Evolutionary conservation across 2,113 vertebrate species (phyloP).

Genomic region (Notothenia coriiceps): DNA sequence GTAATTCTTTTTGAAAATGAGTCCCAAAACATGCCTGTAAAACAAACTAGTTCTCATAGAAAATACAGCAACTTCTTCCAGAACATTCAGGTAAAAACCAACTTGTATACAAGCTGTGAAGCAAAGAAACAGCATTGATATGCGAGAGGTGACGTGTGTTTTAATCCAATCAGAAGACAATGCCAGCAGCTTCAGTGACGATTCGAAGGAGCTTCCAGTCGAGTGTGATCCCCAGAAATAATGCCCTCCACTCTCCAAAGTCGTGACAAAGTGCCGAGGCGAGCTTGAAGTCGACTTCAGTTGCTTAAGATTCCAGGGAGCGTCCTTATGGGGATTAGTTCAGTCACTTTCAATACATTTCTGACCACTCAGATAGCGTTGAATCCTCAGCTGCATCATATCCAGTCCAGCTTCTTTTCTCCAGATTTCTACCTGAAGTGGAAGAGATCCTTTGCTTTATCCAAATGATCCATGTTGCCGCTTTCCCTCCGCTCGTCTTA

Average conservation of each 20-base stretch:
- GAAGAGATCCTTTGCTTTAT: neutral
- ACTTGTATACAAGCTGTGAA: neutral
- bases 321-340: neutral
- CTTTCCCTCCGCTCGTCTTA: neutral
- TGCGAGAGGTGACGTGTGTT: neutral
- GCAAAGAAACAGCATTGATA: neutral
- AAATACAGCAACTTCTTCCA: neutral
- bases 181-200: neutral
- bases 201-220: neutral
- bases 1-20: neutral
- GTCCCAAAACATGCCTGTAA: neutral
- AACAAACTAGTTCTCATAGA: neutral
- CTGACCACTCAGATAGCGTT: neutral
- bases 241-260: slow-evolving; percentile 1
- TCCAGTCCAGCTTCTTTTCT: neutral
- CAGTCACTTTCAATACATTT: neutral
- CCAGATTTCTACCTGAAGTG: neutral
- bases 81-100: neutral
- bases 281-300: slow-evolving; percentile 3
- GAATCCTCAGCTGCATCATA: neutral
- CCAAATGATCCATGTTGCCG: neutral
- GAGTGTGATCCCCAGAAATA: neutral
- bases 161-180: neutral
- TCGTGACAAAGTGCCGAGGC: slow-evolving; percentile 1
- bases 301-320: neutral